Evolutionary conservation across 2,113 vertebrate species (phyloP).

Genomic region (Ptychochromis oligacanthus): DNA sequence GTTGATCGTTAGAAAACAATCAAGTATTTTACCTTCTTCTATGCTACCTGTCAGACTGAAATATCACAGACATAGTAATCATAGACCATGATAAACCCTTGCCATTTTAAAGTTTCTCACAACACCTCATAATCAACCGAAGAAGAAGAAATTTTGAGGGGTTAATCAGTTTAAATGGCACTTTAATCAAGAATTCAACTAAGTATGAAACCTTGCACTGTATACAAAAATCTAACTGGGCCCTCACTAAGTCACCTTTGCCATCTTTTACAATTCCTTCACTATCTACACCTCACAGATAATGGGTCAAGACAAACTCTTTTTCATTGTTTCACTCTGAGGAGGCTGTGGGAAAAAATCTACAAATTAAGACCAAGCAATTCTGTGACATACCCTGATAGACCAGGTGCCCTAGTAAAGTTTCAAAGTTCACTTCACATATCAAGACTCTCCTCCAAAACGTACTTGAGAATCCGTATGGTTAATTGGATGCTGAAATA

Average conservation of each 20-base stretch:
- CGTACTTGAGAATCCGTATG: not conserved
- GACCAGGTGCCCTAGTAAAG: not conserved
- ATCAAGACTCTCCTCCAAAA: not conserved
- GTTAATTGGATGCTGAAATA: slow-evolving; percentile 17
- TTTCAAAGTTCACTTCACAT: not conserved
- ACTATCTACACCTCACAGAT: not conserved
- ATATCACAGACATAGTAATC: not conserved
- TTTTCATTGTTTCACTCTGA: not conserved
- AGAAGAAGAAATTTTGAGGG: not conserved
- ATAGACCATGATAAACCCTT: not conserved
- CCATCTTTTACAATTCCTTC: not conserved
- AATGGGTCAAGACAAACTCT: not conserved
- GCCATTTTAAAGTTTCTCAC: not conserved
- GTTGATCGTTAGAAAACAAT: not conserved
- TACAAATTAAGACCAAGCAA: not conserved
- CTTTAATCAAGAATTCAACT: not conserved
- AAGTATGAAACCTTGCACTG: fast-evolving
- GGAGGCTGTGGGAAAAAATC: not conserved
- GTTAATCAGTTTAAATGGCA: not conserved
- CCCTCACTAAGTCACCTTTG: slow-evolving; percentile 11
- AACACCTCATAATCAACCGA: not conserved
- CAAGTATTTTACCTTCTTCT: not conserved
- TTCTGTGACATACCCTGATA: not conserved
- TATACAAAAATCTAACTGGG: not conserved
- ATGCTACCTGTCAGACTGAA: not conserved